Percentiles rank a stretch among this genome's conserved stretches.
Conservation (phyloP, 1,140 invertebrate genomes). For the Diabrotica virgifera region DNA sequence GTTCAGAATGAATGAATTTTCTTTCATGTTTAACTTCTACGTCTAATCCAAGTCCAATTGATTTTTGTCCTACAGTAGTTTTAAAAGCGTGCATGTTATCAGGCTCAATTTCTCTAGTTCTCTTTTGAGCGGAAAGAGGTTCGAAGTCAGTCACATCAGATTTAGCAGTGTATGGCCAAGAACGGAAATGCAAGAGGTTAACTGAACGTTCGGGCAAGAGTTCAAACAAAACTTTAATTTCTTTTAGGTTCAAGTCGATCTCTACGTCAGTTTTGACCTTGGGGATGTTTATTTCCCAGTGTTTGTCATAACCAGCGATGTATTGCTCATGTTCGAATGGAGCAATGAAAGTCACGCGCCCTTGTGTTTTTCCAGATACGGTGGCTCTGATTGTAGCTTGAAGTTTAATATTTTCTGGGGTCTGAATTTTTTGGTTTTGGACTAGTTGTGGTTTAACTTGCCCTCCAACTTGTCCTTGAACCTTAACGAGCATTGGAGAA, state of each 20-base stretch:
- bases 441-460: constrained; percentile 45
- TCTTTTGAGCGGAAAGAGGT: constrained; percentile 37
- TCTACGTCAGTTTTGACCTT: constrained; percentile 46
- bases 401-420: constrained; percentile 45
- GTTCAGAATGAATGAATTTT: constrained; percentile 40
- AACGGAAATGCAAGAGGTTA: constrained; percentile 55
- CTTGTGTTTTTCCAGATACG: constrained; percentile 53
- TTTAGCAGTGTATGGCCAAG: constrained; percentile 58
- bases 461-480: constrained; percentile 50
- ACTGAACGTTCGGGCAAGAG: constrained; percentile 50
- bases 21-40: constrained; percentile 51
- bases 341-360: constrained; percentile 60
- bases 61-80: constrained; percentile 24
- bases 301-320: constrained; percentile 57
- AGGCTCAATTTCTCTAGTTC: constrained; percentile 20
- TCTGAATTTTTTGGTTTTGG: constrained; percentile 28
- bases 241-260: constrained; percentile 49
- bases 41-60: constrained; percentile 41
- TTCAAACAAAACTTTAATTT: constrained; percentile 50
- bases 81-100: constrained; percentile 19
- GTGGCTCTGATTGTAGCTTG: constrained; percentile 51
- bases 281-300: constrained; percentile 57
- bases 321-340: constrained; percentile 60
- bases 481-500: constrained; percentile 51
- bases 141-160: constrained; percentile 54